Percentiles rank a stretch among this genome's conserved stretches.
Conservation (phyloP, 2,113 vertebrate species). For the Podiceps cristatus region DNA sequence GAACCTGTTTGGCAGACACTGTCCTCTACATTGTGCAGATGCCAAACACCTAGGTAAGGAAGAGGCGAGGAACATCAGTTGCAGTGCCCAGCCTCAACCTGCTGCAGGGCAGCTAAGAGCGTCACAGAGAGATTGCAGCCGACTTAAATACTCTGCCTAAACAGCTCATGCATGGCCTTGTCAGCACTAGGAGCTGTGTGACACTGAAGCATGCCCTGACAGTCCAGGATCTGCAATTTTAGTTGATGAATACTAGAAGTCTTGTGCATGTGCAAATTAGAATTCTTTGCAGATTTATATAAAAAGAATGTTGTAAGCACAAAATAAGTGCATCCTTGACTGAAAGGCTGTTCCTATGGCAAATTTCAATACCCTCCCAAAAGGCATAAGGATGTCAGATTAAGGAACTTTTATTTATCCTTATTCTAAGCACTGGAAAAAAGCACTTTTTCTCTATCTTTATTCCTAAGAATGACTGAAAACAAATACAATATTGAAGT, state of each 20-base stretch:
- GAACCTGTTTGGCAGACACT: neutral
- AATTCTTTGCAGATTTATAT: neutral
- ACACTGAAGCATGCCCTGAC: neutral
- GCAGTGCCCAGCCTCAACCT: neutral
- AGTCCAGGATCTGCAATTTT: neutral
- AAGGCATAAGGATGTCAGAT: neutral
- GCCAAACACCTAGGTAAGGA: neutral
- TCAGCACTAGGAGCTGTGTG: neutral
- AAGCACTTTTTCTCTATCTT: neutral
- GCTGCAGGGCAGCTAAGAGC: neutral
- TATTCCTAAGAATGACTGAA: neutral
- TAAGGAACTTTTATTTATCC: neutral
- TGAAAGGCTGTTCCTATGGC: neutral
- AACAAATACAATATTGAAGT: neutral
- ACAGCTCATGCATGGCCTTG: neutral
- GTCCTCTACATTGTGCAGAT: neutral
- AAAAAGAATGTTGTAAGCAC: neutral
- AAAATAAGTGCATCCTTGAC: neutral
- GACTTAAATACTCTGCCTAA: neutral
- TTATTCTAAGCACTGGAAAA: neutral
- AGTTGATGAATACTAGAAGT: neutral
- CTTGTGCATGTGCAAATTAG: neutral
- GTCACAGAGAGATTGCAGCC: neutral
- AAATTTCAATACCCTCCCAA: neutral
- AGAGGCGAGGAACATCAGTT: neutral